Evolutionary conservation across 2,113 vertebrate genomes (phyloP).

Genomic region (Pholis gunnellus): DNA sequence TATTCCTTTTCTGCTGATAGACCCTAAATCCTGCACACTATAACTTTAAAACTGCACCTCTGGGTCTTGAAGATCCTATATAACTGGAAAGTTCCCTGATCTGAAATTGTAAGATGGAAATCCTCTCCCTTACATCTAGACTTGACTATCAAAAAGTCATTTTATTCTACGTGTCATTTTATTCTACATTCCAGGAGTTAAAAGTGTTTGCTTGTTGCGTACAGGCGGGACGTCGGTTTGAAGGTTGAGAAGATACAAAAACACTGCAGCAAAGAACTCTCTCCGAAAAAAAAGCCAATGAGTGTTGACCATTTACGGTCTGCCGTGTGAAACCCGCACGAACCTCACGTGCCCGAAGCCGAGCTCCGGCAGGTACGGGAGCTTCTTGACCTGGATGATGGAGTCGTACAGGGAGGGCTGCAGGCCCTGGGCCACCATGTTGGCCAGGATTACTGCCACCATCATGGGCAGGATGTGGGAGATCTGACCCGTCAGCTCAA

Average conservation of each 20-base stretch:
- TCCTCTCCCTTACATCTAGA: too few relatives aligned
- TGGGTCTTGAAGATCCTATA: background rate
- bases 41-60: too few relatives aligned
- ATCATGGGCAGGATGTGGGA: constrained; percentile 98
- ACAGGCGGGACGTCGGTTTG: too few relatives aligned
- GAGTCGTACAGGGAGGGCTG: constrained; percentile 96
- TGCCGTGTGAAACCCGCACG: background rate
- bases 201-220: too few relatives aligned
- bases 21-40: background rate
- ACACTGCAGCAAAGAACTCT: background rate
- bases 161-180: too few relatives aligned
- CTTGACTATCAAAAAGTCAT: too few relatives aligned
- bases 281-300: background rate
- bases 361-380: constrained; percentile 95
- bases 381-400: constrained; percentile 97
- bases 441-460: constrained; percentile 96
- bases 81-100: background rate
- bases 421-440: constrained; percentile 97
- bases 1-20: background rate
- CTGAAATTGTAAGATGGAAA: background rate
- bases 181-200: too few relatives aligned
- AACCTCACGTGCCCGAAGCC: constrained; percentile 91
- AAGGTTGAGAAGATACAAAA: background rate
- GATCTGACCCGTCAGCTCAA: constrained; percentile 95
- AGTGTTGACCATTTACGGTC: background rate